Evolutionary conservation across 2,888 invertebrate genomes (phyloP), one percentile per base, ranked within the genome.

Genomic region (Drosophila vallismaia): DNA sequence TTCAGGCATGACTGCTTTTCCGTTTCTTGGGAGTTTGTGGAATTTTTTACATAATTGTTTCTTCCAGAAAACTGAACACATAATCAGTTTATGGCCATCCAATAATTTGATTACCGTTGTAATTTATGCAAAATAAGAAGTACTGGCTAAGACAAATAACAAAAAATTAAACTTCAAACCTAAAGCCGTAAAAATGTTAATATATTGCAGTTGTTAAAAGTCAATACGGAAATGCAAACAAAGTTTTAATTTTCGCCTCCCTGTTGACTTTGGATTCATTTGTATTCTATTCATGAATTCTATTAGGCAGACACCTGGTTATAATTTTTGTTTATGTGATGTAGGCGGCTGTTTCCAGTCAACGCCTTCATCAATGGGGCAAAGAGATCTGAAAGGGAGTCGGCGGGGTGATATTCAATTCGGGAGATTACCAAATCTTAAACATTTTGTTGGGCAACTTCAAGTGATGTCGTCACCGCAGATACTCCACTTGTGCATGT

Each of bases 401-500:
- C 33, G 33, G 26, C 10, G 42, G 63, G 26, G 29, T 44, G 50
- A 51, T 51, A 63, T 63, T 63, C 63, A 45, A 51, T 63, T 63
- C 10, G 50, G 19, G 26, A 1, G 64, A 64, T 64, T 64, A 64
- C 64, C 64, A 64, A 64, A 64, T 64, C 64, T n/a, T 46, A 66
- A 64, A 52, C 64, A 64, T 12, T 64, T 64, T 46, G 45, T 64
- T 45, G 64, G 63, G 63, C 64, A 64, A 57, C 42, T 50, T 50
- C 49, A 59, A 59, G 69, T 46, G 69, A 40, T 70, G 59, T 59
- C 69, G 69, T 71, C 69, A 70, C 33, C 33, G 57, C 29, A 69
- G 46, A 33, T 53, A 69, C 69, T 69, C 59, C 69, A 69, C 70
- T 70, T 69, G 58, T 58, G 69, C 58, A 69, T 69, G 48, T 53